Conservation (phyloP, 1,140 invertebrate species). For the Venustaconcha ellipsiformis region DNA sequence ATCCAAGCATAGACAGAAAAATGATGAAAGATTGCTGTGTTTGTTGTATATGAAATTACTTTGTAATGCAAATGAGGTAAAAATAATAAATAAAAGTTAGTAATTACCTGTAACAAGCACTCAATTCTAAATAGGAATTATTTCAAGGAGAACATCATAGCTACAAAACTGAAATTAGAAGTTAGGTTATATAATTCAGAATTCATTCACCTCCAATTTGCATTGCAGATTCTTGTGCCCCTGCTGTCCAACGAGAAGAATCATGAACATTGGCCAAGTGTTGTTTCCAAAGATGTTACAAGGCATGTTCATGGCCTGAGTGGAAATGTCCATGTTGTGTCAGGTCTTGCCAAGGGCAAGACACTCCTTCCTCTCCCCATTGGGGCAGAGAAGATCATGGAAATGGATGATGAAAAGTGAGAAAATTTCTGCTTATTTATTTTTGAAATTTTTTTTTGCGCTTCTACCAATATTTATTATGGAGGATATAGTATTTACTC, state of each 20-base stretch:
- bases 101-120: no score
- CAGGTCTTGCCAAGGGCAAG: slow-evolving; percentile 94
- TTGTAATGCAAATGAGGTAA: no score
- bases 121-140: no score
- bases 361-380: slow-evolving; percentile 94
- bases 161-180: not conserved
- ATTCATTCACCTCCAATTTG: slow-evolving; percentile 2
- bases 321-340: slow-evolving; percentile 88
- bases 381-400: slow-evolving; percentile 85
- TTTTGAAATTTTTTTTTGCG: no score
- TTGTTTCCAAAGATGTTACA: slow-evolving; percentile 85
- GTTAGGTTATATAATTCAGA: not conserved
- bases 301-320: slow-evolving; percentile 89
- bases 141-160: not conserved
- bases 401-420: slow-evolving; percentile 73
- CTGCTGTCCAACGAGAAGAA: slow-evolving; percentile 77
- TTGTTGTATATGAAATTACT: no score
- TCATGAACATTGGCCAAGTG: slow-evolving; percentile 83
- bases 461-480: no score
- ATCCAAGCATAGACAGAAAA: no score
- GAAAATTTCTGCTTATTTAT: no score
- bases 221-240: slow-evolving; percentile 80
- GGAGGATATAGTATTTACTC: no score
- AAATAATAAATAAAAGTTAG: no score
- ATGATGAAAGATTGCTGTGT: no score